Conservation (phyloP, 2,888 invertebrate genomes). For the Crossocerus cetratus region DNA sequence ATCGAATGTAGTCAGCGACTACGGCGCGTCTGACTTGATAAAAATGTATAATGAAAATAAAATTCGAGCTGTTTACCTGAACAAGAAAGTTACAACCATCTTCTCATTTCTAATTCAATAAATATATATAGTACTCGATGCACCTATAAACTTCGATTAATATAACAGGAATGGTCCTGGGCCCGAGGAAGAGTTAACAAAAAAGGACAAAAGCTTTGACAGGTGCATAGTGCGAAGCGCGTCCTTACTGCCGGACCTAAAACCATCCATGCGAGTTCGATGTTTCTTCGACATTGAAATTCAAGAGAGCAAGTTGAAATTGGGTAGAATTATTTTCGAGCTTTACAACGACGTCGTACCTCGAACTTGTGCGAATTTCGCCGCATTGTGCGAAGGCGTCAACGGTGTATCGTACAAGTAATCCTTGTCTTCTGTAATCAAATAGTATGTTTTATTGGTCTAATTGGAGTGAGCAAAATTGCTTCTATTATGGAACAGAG, state of each 20-base stretch:
- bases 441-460: too few relatives aligned
- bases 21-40: conserved; percentile 50
- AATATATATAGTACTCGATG: too few relatives aligned
- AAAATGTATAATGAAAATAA: conserved; percentile 13
- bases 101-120: too few relatives aligned
- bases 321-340: conserved; percentile 73
- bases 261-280: conserved; percentile 49
- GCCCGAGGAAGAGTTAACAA: background rate
- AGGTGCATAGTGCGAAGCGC: conserved; percentile 35
- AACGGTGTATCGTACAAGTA: conserved; percentile 73
- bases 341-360: conserved; percentile 73
- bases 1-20: conserved; percentile 42
- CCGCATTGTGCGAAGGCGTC: conserved; percentile 68
- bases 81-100: conserved; percentile 25
- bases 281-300: conserved; percentile 73
- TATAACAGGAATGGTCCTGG: too few relatives aligned
- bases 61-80: background rate
- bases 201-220: conserved; percentile 21
- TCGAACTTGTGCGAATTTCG: conserved; percentile 72
- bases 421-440: too few relatives aligned
- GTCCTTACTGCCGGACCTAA: conserved; percentile 32
- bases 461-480: background rate
- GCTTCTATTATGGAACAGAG: conserved; percentile 44
- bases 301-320: conserved; percentile 54
- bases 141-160: too few relatives aligned